Evolutionary conservation across 2,888 invertebrate genomes (phyloP).

Genomic region (Crepidodera aurea): DNA sequence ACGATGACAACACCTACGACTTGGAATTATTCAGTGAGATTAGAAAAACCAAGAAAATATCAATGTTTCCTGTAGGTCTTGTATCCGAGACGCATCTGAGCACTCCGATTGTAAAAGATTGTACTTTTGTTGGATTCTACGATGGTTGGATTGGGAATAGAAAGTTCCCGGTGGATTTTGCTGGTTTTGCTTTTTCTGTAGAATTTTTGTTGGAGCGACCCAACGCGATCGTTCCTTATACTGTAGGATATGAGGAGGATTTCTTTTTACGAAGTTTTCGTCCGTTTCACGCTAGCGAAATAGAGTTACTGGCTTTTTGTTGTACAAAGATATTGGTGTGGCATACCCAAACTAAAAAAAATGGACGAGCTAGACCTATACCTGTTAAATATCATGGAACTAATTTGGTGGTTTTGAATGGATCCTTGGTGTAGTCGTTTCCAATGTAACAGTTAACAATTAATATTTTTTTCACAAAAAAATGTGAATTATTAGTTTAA

Average conservation of each 20-base stretch:
- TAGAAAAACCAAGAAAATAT: conserved; percentile 75
- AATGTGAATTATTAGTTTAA: too few relatives aligned
- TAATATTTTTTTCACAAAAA: too few relatives aligned
- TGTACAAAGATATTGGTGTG: conserved; percentile 67
- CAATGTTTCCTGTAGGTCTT: conserved; percentile 89
- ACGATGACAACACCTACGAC: conserved; percentile 84
- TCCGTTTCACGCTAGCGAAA: conserved; percentile 72
- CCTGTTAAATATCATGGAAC: background rate
- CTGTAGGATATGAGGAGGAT: conserved; percentile 79
- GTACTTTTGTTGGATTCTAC: conserved; percentile 73
- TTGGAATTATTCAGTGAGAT: conserved; percentile 79
- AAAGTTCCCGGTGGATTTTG: conserved; percentile 84
- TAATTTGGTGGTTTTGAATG: background rate
- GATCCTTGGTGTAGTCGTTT: too few relatives aligned
- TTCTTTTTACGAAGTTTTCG: conserved; percentile 75
- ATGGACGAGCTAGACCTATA: background rate
- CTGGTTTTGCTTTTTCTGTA: conserved; percentile 81
- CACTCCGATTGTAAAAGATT: conserved; percentile 70
- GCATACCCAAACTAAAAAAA: conserved; percentile 8
- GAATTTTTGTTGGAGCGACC: conserved; percentile 69
- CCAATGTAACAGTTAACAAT: too few relatives aligned
- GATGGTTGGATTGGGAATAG: conserved; percentile 81
- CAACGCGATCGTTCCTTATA: conserved; percentile 73
- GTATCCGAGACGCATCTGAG: conserved; percentile 76
- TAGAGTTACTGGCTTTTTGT: conserved; percentile 77